A percentile compares a stretch with the other conserved stretches of the same genome.
phyloP scores from a whole-genome alignment of 30 jellyfish, hydroid and myxozoan species.

The Aurelia aurita complex sp. Pacific region DNA sequence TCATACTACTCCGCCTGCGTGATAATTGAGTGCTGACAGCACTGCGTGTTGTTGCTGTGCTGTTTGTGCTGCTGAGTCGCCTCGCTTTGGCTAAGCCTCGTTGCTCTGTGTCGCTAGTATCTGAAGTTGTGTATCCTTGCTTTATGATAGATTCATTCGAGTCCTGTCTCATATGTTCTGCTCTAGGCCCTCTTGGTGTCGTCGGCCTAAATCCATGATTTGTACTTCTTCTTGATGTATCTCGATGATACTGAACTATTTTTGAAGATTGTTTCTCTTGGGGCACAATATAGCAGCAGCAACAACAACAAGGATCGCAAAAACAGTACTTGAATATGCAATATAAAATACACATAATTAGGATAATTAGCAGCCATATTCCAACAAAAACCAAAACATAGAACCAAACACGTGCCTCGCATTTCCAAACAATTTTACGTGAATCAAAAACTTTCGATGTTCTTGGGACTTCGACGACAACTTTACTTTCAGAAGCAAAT shows the following conservation, averaged over 20 bases:
- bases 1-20: slow-evolving; percentile 39
- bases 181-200: slow-evolving; percentile 66
- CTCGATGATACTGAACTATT: slow-evolving; percentile 46
- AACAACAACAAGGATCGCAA: slow-evolving; percentile 65
- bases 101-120: slow-evolving; percentile 46
- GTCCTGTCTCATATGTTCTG: slow-evolving; percentile 26
- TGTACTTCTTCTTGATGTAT: not conserved
- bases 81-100: slow-evolving; percentile 1
- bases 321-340: slow-evolving; percentile 42
- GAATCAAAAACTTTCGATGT: slow-evolving; percentile 8
- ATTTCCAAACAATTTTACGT: slow-evolving; percentile 39
- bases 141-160: slow-evolving; percentile 28
- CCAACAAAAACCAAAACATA: slow-evolving; percentile 53
- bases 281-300: slow-evolving; percentile 61
- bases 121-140: slow-evolving; percentile 34
- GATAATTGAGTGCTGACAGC: slow-evolving; percentile 28
- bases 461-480: slow-evolving; percentile 63
- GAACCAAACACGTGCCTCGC: slow-evolving; percentile 74
- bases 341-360: slow-evolving; percentile 28
- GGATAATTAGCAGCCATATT: slow-evolving; percentile 3
- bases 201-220: not conserved
- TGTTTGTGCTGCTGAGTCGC: slow-evolving; percentile 33
- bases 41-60: slow-evolving; percentile 60
- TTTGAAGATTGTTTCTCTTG: slow-evolving; percentile 10
- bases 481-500: slow-evolving; percentile 63